Percentiles rank a stretch among this genome's conserved stretches.
Conservation (phyloP, 1,140 invertebrate species). For the Heliconius himera region DNA sequence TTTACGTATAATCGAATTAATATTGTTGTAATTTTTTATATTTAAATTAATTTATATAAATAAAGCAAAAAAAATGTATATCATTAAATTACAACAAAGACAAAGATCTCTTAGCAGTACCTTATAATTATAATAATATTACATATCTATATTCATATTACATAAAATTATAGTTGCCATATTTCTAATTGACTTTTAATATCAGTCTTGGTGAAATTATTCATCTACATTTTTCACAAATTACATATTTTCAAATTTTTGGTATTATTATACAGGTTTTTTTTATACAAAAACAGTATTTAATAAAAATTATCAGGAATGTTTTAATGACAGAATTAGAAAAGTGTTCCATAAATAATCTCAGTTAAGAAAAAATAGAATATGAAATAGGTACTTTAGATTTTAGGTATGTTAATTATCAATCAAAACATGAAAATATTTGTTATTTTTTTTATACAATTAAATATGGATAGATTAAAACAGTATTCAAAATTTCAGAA, state of each 20-base stretch:
- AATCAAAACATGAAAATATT: neutral
- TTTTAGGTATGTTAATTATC: too few relatives aligned
- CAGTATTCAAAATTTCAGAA: neutral
- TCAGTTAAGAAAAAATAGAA: neutral
- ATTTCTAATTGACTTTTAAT: constrained; percentile 71
- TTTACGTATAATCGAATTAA: too few relatives aligned
- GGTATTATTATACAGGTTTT: constrained; percentile 16
- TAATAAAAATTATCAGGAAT: constrained; percentile 21
- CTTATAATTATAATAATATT: constrained; percentile 15
- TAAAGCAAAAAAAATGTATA: too few relatives aligned
- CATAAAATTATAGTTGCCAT: constrained; percentile 9
- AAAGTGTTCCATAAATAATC: neutral
- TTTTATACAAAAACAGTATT: neutral
- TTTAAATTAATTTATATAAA: too few relatives aligned
- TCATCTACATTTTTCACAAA: constrained; percentile 10
- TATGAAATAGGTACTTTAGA: neutral
- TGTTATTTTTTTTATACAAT: neutral
- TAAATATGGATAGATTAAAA: neutral
- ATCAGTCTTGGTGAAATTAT: constrained; percentile 64
- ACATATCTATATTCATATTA: constrained; percentile 18
- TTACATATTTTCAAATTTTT: constrained; percentile 19
- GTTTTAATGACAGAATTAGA: constrained; percentile 26
- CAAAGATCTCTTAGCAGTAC: constrained; percentile 4
- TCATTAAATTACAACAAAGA: neutral
- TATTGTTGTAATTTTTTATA: too few relatives aligned